phyloP scores from a whole-genome alignment of 2,888 invertebrate genomes.

The Dolichopus griseipennis region DNA sequence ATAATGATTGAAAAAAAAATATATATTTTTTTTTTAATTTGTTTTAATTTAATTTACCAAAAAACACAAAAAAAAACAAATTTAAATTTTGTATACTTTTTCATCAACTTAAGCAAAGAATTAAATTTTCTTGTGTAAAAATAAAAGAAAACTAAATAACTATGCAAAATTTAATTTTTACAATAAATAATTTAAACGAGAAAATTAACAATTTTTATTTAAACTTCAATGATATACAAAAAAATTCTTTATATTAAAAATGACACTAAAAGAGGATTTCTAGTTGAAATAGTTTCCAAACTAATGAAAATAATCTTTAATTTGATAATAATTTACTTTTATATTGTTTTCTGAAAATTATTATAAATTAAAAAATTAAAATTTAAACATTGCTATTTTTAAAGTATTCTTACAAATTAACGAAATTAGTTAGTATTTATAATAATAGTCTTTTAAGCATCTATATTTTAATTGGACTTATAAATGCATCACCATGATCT shows the following conservation, averaged over 20 bases:
- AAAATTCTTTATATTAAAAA: background rate
- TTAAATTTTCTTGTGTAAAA: background rate
- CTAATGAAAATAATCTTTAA: too few species aligned
- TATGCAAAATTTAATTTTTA: constrained; percentile 2
- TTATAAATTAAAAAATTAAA: too few species aligned
- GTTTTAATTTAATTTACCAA: background rate
- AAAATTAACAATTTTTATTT: background rate
- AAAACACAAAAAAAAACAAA: background rate
- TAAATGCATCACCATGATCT: constrained; percentile 36
- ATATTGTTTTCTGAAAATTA: too few species aligned
- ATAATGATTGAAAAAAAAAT: background rate
- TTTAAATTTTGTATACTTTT: constrained; percentile 4
- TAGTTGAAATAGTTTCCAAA: too few species aligned
- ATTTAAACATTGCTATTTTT: too few species aligned
- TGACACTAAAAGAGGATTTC: background rate
- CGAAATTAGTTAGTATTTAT: too few species aligned
- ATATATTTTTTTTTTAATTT: background rate
- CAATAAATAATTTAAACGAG: constrained; percentile 1
- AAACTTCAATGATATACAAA: too few species aligned
- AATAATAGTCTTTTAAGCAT: background rate
- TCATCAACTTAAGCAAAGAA: background rate
- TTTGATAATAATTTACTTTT: too few species aligned
- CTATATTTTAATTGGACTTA: constrained; percentile 30
- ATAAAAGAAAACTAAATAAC: background rate
- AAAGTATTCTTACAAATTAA: too few species aligned